Evolutionary conservation across 2,888 invertebrate genomes (phyloP), one percentile per base, ranked within the genome.

Genomic region (Yponomeuta evonymella): DNA sequence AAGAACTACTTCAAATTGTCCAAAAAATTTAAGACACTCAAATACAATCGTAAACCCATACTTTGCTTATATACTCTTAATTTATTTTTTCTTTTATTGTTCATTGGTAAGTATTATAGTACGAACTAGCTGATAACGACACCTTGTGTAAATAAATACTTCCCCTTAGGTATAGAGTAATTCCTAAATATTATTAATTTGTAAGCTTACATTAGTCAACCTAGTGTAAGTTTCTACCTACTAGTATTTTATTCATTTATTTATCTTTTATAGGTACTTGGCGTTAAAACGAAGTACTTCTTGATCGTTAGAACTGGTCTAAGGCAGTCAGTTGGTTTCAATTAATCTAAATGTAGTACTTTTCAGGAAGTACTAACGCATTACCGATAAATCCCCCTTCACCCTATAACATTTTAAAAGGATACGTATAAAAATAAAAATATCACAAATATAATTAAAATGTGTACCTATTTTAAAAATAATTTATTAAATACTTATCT

Each of bases 221-320:
- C 36, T 36, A 36, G 36, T 2, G 36, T 36, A 36, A 36, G 2
- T 36, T 36, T 36, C 2, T 36, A 36, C 5, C 5, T 36, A 36
- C 5, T 36, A 36, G 2, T 36, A 51, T 6, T 12, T 3, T 12
- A 23, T 10, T 2, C 2, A 51, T 12, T 51, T 51, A 51, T 71
- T 67, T 67, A 64, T 72, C 75, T 75, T 75, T 79, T 79, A 72
- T 78, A 79, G 78, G 78, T 78, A 73, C 74, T 51, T 76, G 76
- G 77, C 76, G 75, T 72, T 78, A 76, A 33, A 43, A 43, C 43
- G 43, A 43, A 36, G 36, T 36, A 36, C 43, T 1, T 8, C 43
- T 43, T 43, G 43, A 43, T 6, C 9, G 43, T 1, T 43, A 43
- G 43, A 43, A 8, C 43, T 43, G 8, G 8, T 43, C 43, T 43